phyloP scores from a whole-genome alignment of 2,113 vertebrate genomes.

The Pedetes capensis region DNA sequence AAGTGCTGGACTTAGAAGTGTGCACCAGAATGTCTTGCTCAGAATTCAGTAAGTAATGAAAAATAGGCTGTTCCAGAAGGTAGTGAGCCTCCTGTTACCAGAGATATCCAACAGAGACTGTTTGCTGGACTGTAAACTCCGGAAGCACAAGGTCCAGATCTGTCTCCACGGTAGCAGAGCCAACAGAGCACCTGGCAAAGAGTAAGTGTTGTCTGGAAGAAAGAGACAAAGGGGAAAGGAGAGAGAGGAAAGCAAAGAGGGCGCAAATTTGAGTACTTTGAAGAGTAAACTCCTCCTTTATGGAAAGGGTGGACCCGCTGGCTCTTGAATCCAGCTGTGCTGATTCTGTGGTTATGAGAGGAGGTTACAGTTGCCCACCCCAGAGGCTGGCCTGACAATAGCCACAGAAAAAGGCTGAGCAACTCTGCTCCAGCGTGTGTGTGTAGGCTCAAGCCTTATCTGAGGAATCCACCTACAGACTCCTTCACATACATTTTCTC shows the following conservation, averaged over 20 bases:
- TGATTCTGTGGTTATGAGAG: background rate
- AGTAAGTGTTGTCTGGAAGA: background rate
- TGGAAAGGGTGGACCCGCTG: background rate
- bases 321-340: background rate
- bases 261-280: background rate
- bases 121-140: background rate
- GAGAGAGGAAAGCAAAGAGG: background rate
- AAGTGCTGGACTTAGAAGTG: no score
- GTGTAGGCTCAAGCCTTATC: background rate
- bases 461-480: background rate
- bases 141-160: background rate
- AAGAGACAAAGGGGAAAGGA: no score
- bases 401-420: background rate
- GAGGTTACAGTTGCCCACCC: background rate
- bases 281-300: background rate
- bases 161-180: background rate
- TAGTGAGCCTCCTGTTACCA: background rate
- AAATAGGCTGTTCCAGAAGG: background rate
- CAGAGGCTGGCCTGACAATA: background rate
- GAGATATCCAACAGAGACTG: background rate
- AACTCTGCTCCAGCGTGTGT: fast-evolving
- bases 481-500: background rate
- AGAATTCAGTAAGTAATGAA: background rate
- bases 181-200: background rate
- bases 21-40: no score